Evolutionary conservation across 2,113 vertebrate species (phyloP).

Genomic region (Arenaria interpres): DNA sequence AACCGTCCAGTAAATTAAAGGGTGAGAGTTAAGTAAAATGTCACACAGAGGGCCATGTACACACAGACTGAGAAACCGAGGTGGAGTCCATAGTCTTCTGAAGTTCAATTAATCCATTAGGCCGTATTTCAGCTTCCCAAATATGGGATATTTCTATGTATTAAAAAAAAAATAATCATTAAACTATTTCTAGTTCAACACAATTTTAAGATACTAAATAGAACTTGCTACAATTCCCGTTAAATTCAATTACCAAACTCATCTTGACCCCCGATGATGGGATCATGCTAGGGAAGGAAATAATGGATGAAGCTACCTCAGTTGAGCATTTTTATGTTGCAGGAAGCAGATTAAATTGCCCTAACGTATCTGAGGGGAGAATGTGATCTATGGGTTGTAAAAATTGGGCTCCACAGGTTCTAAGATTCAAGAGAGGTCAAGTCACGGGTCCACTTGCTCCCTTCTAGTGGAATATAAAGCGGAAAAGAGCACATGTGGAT

Average conservation of each 20-base stretch:
- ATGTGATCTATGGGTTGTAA: background rate
- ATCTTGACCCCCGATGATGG: too few relatives aligned
- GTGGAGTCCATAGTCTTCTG: background rate
- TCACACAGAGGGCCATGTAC: too few relatives aligned
- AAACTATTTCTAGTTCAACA: background rate
- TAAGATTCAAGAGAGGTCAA: background rate
- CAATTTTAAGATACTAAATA: background rate
- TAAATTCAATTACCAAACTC: background rate
- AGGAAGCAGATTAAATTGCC: background rate
- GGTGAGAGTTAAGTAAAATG: background rate
- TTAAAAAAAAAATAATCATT: rapidly evolving
- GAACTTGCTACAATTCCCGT: background rate
- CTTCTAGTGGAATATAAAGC: background rate
- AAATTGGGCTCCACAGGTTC: background rate
- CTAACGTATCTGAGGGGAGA: background rate
- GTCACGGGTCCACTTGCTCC: background rate
- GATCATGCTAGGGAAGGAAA: background rate
- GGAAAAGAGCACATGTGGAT: background rate
- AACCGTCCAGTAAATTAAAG: background rate
- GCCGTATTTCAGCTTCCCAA: background rate
- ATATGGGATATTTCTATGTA: background rate
- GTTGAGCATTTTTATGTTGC: background rate
- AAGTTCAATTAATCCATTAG: background rate
- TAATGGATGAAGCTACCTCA: background rate
- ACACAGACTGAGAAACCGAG: background rate